phyloP scores from a whole-genome alignment of 2,797 vertebrate species.

The Urosaurus nigricauda region DNA sequence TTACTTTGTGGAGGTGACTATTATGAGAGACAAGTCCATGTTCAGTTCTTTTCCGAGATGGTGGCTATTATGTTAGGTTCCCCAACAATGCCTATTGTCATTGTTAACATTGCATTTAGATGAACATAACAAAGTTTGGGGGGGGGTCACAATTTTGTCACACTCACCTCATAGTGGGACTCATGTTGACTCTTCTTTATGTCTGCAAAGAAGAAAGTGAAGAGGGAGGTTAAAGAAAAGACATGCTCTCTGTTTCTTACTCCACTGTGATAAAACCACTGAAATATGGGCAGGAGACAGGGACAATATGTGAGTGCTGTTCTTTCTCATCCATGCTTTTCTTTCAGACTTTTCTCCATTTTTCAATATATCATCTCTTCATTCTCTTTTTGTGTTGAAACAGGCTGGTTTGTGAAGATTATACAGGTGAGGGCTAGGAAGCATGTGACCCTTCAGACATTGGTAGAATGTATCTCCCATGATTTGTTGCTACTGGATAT shows the following conservation, averaged over 20 bases:
- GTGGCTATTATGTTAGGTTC: neutral
- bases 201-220: neutral
- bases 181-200: neutral
- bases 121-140: neutral
- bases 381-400: neutral
- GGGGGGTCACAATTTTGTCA: too few relatives aligned
- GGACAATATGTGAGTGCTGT: too few relatives aligned
- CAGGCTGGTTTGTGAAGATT: neutral
- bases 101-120: neutral
- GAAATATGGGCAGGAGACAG: too few relatives aligned
- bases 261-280: neutral
- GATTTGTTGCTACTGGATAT: too few relatives aligned
- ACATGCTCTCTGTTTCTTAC: neutral
- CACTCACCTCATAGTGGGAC: constrained; percentile 32
- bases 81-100: neutral
- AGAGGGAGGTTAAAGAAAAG: neutral
- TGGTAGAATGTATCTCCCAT: too few relatives aligned
- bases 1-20: neutral
- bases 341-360: neutral
- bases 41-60: neutral
- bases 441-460: neutral
- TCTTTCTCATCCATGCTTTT: too few relatives aligned
- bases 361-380: neutral
- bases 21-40: neutral
- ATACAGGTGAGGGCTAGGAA: neutral